Base-by-base conservation (phyloP, 23 tunicate species). In the Phallusia fumigata region DNA sequence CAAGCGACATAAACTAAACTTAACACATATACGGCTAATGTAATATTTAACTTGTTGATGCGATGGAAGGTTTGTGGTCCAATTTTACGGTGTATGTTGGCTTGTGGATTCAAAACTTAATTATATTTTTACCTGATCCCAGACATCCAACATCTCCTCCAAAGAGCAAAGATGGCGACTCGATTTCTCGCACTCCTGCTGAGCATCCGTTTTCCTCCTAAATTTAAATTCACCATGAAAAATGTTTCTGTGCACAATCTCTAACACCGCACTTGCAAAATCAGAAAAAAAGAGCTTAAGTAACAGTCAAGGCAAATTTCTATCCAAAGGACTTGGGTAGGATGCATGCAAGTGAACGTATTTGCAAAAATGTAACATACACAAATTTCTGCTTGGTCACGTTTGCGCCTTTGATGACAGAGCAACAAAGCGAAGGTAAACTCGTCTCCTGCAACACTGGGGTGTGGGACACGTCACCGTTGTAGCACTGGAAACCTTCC, bases 401-500 rank as follows among this genome's bases (percentile, higher is more conserved):
- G 58, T 78, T 89, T 3, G 94, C 98, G 32, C 88, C 91, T 36
- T 76, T 82, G 64, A 94, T 81, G 32, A 80, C 80, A 8, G 93
- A 72, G 51, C 98, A 94, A 81, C 98, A 94, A 1, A 86, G 74
- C 19, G 90, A 90, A 47, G 86, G 87, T 24, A 94, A 74, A 26
- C 44, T 31, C 13, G 93, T 65, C 0, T 53, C 65, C 32, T 85
- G 72, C 21, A 47, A 47, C 19, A 94, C 83, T 22, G 93, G 93
- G 24, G 81, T 35, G 33, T 85, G 88, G 0, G 49, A 88, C n/a
- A 88, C 87, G 47, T 74, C 86, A 18, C 98, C 98, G 52, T 94
- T 94, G 74, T 85, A 83, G 52, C 98, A 94, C 33, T 79, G 82
- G 52, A 65, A 85, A 5, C 98, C 98, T 26, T 82, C 83, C 84